Evolutionary conservation across 2,888 invertebrate species (phyloP), one percentile per base, ranked within the genome.

Genomic region (Ochlodes sylvanus): DNA sequence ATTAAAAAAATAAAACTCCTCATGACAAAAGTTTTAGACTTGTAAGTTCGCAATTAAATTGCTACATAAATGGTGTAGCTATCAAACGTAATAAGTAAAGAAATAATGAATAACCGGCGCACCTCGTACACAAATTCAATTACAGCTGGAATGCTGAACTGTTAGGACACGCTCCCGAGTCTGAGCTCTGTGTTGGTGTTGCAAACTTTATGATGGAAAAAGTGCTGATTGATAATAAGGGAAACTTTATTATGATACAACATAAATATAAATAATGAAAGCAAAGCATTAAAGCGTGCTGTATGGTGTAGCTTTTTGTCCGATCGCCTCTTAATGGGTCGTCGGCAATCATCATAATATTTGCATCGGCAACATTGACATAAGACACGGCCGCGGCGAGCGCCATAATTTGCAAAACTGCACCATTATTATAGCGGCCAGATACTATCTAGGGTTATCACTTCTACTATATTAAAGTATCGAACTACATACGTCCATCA

Each of bases 321-420:
- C 38, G 38, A 38, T 38, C 21, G 52, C 56, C 34, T 38, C 0
- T 38, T 56, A 56, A 38, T 56, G 56, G 56, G 17, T 42, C 41
- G 41, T 41, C 38, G 10, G 57, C 21, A 56, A 56, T 56, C 56
- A 41, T 58, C 21, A 17, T 19, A 57, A 38, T 19, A 58, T 58
- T 58, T 58, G 19, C 58, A 58, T 42, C 21, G 42, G 14, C 42
- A 14, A 42, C 58, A 42, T 42, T 9, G 15, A 42, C 52, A 14
- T 21, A 52, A 17, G 42, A 6, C 47, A 57, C 34, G 15, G 34
- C 12, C 47, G 47, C 34, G 15, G 34, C 17, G n/a, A 32, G 32
- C 17, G 15, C 47, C 56, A 64, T 55, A 27, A 63, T 63, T 34
- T 17, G 47, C 47, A 47, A 56, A 47, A 64, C 42, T 42, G n/a